These are phyloP conservation scores for pig (Sus scrofa) DNA, from an alignment of 2,113 vertebrate genomes.

Conservation along the genomic window T2T-Sscrofa CM000815.6:93116001-93116500, in stretches of 20 bases:
- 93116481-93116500: background rate
- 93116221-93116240: background rate
- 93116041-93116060: conserved; percentile 11
- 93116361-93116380: background rate
- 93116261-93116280: rapidly evolving
- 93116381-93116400: background rate
- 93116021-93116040: background rate
- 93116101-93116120: conserved; percentile 46
- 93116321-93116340: background rate
- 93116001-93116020: background rate
- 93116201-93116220: background rate
- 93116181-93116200: conserved; percentile 39
- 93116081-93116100: conserved; percentile 3
- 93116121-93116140: conserved; percentile 29
- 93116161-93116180: background rate
- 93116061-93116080: conserved; percentile 49
- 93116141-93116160: conserved; percentile 9
- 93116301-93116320: background rate
- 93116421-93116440: background rate
- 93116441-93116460: background rate
- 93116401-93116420: background rate
- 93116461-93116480: background rate
- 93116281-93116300: background rate
- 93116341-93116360: background rate
- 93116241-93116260: background rate